Base-by-base conservation (phyloP, 1,140 invertebrate species). In the Ips typographus region DNA sequence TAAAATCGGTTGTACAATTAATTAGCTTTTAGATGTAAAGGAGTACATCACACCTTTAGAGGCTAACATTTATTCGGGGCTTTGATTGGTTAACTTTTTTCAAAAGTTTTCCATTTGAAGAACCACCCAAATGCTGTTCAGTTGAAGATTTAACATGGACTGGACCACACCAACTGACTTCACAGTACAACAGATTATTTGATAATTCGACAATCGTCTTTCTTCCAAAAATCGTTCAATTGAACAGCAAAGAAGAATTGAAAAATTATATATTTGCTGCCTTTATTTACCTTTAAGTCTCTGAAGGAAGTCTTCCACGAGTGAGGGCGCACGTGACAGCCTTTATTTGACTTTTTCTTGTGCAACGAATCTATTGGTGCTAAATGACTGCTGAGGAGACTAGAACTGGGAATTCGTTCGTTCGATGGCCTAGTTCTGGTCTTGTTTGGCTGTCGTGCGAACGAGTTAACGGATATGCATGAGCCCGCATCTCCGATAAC, bases 341-440 rank as follows among this genome's bases (percentile, higher is more conserved):
- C 68, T 62, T 65, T 56, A 57, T 58, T 58, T 61, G 61, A 70
- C 62, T 62, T 53, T 64, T 69, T 65, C 62, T 77, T 72, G 75
- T 79, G 77, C 77, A 79, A 79, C 78, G 78, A 79, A 79, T 77
- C 77, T 76, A 79, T 76, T 74, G 78, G 77, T 78, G 77, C 77
- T 78, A 70, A 78, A 74, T 72, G 74, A 77, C 77, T 76, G 73
- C 70, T 77, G 62, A 22, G 73, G 65, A 41, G 72, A 71, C 70
- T 69, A 70, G 61, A 58, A 65, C 52, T 57, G 60, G 42, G 60
- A 71, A 66, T 40, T n/a, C n/a, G 22, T 42, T n/a, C 40, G 3
- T 5, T 60, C 7, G 40, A 56, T n/a, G 41, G 49, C 38, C 67
- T 56, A 39, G n/a, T 56, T 69, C 55, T 56, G 67, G 71, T 71